These are phyloP conservation scores for Theonella swinhoei DNA, from an alignment of 37 sponge, comb jelly and placozoan species.

Conservation along the genomic window DNA sequence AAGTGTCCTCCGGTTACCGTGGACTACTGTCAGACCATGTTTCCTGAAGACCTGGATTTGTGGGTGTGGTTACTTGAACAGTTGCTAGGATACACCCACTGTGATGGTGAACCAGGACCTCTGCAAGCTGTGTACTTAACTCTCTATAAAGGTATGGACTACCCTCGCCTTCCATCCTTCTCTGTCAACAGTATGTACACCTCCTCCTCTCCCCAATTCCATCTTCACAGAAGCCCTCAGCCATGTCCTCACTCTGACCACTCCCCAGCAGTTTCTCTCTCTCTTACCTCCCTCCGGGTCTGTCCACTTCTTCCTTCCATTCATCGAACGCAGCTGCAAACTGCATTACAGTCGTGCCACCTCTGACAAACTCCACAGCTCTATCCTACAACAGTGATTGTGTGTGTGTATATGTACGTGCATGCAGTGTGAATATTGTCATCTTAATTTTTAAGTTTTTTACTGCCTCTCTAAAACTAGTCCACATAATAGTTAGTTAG, in stretches of 20 bases:
- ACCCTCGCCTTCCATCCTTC: too few relatives aligned
- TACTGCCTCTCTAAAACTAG: too few relatives aligned
- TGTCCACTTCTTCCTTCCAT: constrained; percentile 50
- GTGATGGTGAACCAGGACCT: neutral
- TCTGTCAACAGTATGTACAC: too few relatives aligned
- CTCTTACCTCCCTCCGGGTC: constrained; percentile 57
- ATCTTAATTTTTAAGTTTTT: too few relatives aligned
- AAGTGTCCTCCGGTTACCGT: constrained; percentile 12
- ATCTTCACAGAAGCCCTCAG: constrained; percentile 36
- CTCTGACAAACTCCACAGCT: neutral
- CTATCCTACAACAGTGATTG: neutral
- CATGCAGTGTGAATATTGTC: too few relatives aligned
- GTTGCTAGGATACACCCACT: constrained; percentile 1
- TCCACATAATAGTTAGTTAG: too few relatives aligned
- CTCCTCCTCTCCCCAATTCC: too few relatives aligned
- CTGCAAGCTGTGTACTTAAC: neutral
- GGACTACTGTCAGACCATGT: constrained; percentile 38
- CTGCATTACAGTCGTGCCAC: constrained; percentile 26
- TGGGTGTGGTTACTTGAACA: constrained; percentile 35
- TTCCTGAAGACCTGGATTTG: constrained; percentile 5
- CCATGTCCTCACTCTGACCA: constrained; percentile 48
- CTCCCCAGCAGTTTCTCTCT: constrained; percentile 43
- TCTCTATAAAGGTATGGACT: constrained; percentile 30
- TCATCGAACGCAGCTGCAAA: constrained; percentile 52
- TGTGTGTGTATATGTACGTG: too few relatives aligned